Conservation (phyloP, 2,797 vertebrate species). For the Lepidocolaptes lacrymiger region DNA sequence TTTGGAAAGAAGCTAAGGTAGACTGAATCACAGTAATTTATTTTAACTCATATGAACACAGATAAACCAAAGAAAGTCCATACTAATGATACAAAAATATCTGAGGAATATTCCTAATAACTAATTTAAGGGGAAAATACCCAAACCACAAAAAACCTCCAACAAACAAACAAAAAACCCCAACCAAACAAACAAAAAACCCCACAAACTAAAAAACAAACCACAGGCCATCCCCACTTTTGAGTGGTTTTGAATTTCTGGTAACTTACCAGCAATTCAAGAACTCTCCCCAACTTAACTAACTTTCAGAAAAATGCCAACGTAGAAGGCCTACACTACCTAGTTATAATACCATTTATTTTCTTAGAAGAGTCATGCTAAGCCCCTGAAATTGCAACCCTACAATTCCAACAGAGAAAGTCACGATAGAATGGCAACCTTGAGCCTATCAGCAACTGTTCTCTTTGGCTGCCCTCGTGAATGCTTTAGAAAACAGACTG, state of each 20-base stretch:
- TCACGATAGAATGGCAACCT: background rate
- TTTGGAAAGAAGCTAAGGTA: background rate
- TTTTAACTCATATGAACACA: background rate
- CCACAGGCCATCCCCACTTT: background rate
- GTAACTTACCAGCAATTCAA: background rate
- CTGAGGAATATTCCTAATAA: background rate
- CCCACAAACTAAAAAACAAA: background rate
- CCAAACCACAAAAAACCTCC: background rate
- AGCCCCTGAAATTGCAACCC: background rate
- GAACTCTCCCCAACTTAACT: background rate
- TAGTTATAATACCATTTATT: background rate
- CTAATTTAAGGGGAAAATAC: background rate
- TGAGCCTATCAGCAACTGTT: background rate
- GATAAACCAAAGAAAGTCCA: background rate
- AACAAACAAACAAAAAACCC: too few species aligned
- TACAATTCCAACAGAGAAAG: background rate
- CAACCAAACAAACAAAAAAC: background rate
- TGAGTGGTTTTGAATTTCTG: background rate
- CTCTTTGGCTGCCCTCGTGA: rapidly evolving
- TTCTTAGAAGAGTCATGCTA: background rate
- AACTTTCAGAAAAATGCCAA: background rate
- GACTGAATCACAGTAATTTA: background rate
- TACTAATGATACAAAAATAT: background rate
- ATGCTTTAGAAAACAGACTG: background rate
- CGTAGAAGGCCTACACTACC: background rate